A percentile compares a stretch with the other conserved stretches of the same genome.
phyloP scores from a whole-genome alignment of 2,113 vertebrate genomes.

The Cephalopholis sonnerati region DNA sequence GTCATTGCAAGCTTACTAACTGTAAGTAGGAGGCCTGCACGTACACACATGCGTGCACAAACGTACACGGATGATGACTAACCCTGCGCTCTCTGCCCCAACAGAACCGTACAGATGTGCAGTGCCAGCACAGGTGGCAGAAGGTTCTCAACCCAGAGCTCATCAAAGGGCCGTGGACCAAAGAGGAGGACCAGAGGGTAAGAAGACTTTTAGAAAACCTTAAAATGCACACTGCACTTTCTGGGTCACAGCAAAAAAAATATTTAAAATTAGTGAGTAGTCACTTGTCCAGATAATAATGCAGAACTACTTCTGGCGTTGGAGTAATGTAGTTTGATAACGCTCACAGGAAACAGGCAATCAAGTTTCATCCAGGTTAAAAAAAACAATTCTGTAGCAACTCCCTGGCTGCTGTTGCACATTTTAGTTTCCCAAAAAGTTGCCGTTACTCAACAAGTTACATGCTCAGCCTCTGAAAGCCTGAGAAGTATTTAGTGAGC shows the following conservation, averaged over 20 bases:
- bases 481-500: constrained; percentile 35
- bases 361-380: constrained; percentile 22
- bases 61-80: background rate
- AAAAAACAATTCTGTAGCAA: constrained; percentile 64
- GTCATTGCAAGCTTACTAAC: constrained; percentile 95
- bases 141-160: constrained; percentile 99
- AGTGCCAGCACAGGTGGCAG: constrained; percentile 99
- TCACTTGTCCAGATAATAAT: background rate
- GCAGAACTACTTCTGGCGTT: background rate
- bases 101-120: constrained; percentile 98
- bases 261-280: background rate
- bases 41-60: constrained; percentile 2
- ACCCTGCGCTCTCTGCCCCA: background rate
- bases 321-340: constrained; percentile 4
- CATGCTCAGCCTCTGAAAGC: constrained; percentile 16
- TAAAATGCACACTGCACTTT: background rate
- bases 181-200: constrained; percentile 99
- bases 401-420: constrained; percentile 52
- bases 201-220: constrained; percentile 53
- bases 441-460: constrained; percentile 50
- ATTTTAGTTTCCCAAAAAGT: constrained; percentile 50
- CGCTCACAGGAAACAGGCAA: constrained; percentile 34
- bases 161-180: constrained; percentile 99
- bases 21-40: constrained; percentile 84
- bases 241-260: background rate